These are phyloP conservation scores for Melanogrammus aeglefinus DNA, from an alignment of 2,797 vertebrate species.

Conservation along the genomic window DNA sequence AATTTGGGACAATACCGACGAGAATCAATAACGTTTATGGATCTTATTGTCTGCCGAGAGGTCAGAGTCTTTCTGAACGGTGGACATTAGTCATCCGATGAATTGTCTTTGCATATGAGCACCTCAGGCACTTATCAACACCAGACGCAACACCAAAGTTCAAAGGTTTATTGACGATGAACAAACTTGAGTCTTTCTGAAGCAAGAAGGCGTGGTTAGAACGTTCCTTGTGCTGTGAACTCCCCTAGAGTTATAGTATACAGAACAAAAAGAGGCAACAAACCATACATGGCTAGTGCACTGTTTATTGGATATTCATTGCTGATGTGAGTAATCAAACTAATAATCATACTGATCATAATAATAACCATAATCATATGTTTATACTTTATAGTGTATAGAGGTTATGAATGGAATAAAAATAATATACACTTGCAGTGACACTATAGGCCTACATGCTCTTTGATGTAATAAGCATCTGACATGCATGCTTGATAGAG, in stretches of 20 bases:
- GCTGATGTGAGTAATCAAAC: too few species aligned
- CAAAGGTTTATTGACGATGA: constrained; percentile 67
- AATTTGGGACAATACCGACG: not conserved
- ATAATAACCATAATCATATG: not conserved
- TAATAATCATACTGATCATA: not conserved
- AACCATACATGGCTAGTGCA: not conserved
- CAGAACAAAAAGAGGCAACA: not conserved
- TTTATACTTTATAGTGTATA: not conserved
- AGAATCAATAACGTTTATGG: not conserved
- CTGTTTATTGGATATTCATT: not conserved
- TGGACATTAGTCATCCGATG: constrained; percentile 5
- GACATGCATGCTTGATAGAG: constrained; percentile 47
- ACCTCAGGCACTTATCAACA: constrained; percentile 17
- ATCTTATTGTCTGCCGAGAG: not conserved
- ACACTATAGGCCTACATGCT: not conserved
- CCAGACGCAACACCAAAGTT: constrained; percentile 38
- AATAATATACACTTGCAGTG: not conserved
- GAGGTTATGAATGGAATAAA: not conserved
- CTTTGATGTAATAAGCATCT: constrained; percentile 30
- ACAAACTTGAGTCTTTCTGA: constrained; percentile 16
- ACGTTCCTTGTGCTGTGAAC: not conserved
- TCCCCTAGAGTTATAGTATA: constrained; percentile 6
- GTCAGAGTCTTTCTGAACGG: not conserved
- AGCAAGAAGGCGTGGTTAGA: constrained; percentile 18
- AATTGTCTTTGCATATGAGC: constrained; percentile 5